Percentiles rank a stretch among this genome's conserved stretches.
Conservation (phyloP, 2,113 vertebrate genomes). For the Siniperca chuatsi region DNA sequence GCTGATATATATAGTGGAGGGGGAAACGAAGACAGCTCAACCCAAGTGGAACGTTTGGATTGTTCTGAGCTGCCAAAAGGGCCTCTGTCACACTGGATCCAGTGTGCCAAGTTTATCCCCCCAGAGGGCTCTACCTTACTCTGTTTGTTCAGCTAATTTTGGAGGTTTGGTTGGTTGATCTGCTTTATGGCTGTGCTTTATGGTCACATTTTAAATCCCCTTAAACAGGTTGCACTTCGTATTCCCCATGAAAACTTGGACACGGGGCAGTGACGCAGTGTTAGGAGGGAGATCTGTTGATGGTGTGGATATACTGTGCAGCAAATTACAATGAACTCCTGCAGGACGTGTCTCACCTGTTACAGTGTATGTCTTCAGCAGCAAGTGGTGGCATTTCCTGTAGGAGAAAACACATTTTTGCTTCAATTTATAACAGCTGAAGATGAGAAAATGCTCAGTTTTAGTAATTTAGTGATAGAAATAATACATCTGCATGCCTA, state of each 20-base stretch:
- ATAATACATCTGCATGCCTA: neutral
- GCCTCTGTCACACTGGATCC: constrained; percentile 71
- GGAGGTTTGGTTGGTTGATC: constrained; percentile 69
- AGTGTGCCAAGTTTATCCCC: constrained; percentile 71
- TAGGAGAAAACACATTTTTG: constrained; percentile 47
- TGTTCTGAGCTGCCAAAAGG: constrained; percentile 72
- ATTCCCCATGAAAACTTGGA: constrained; percentile 20
- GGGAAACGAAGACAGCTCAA: constrained; percentile 75
- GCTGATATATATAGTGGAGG: constrained; percentile 74
- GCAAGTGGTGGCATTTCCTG: constrained; percentile 71
- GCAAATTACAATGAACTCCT: neutral
- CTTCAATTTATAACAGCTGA: constrained; percentile 9
- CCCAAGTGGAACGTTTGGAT: constrained; percentile 77
- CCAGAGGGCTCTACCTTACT: constrained; percentile 71
- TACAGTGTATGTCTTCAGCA: constrained; percentile 35
- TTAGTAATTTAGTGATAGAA: neutral
- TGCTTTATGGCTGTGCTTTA: constrained; percentile 67
- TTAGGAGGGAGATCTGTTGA: constrained; percentile 1
- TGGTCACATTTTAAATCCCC: constrained; percentile 63
- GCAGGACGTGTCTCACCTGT: constrained; percentile 71
- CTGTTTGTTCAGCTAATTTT: constrained; percentile 80
- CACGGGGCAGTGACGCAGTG: neutral
- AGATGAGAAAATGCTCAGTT: neutral
- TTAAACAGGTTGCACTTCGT: constrained; percentile 43
- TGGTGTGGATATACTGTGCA: neutral